phyloP scores from a whole-genome alignment of 2,888 invertebrate genomes.

The Cartodere bifasciata region DNA sequence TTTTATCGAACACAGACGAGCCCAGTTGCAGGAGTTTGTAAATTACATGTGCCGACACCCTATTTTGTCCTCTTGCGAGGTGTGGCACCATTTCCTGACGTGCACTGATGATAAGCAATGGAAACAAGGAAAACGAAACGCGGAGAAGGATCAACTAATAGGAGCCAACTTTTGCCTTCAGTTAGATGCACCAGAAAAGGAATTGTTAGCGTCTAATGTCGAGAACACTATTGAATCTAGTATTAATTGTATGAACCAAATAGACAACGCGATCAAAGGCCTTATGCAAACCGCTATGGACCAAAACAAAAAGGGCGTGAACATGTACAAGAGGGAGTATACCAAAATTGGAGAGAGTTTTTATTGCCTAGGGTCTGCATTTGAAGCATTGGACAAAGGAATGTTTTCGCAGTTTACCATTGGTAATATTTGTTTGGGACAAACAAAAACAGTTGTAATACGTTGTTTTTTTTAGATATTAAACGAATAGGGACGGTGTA shows the following conservation, averaged over 20 bases:
- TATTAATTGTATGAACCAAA: conserved; percentile 63
- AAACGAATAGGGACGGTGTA: conserved; percentile 82
- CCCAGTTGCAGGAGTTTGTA: conserved; percentile 90
- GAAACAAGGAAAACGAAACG: conserved; percentile 92
- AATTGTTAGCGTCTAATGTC: conserved; percentile 56
- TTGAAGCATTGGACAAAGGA: conserved; percentile 61
- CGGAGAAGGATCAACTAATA: conserved; percentile 84
- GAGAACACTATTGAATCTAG: conserved; percentile 79
- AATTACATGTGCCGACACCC: conserved; percentile 96
- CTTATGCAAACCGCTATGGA: conserved; percentile 69
- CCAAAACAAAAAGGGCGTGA: conserved; percentile 78
- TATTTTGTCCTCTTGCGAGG: conserved; percentile 79
- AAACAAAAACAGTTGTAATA: not conserved
- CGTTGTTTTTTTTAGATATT: conserved; percentile 22
- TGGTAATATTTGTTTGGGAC: conserved; percentile 42
- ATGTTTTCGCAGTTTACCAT: conserved; percentile 58
- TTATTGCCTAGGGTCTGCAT: conserved; percentile 68
- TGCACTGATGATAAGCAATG: conserved; percentile 96
- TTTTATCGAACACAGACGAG: conserved; percentile 87
- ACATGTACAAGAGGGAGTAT: conserved; percentile 79
- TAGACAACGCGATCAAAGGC: conserved; percentile 81
- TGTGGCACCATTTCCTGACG: conserved; percentile 94
- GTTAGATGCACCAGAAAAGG: conserved; percentile 71
- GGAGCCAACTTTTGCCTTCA: conserved; percentile 87
- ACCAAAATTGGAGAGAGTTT: conserved; percentile 83